phyloP scores from a whole-genome alignment of 2,888 invertebrate genomes.

The Poecilus cupreus region DNA sequence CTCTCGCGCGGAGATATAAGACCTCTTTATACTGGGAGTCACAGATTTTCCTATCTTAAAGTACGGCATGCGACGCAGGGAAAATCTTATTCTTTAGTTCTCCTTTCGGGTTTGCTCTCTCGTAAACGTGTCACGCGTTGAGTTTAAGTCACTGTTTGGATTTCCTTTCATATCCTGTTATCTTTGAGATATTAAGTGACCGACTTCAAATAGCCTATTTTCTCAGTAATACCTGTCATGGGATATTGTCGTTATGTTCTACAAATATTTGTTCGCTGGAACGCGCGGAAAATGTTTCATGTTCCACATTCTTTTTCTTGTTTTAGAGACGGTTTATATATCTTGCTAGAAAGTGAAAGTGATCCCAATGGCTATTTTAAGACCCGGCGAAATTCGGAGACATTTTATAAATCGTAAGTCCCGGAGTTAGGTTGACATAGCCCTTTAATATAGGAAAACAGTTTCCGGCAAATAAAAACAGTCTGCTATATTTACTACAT shows the following conservation, averaged over 20 bases:
- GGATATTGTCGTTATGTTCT: conserved; percentile 41
- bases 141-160: conserved; percentile 40
- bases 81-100: conserved; percentile 15
- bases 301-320: conserved; percentile 22
- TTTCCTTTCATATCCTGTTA: conserved; percentile 47
- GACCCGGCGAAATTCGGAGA: too few relatives aligned
- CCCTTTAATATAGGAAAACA: too few relatives aligned
- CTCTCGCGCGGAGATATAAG: conserved; percentile 16
- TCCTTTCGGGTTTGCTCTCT: conserved; percentile 3
- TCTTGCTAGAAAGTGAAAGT: not conserved
- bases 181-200: conserved; percentile 49
- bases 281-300: conserved; percentile 26
- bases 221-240: conserved; percentile 42
- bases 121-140: conserved; percentile 13
- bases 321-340: not conserved
- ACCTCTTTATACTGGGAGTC: conserved; percentile 42
- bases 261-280: conserved; percentile 25
- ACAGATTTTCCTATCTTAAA: conserved; percentile 47
- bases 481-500: too few relatives aligned
- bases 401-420: too few relatives aligned
- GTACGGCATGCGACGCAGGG: not conserved
- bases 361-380: not conserved
- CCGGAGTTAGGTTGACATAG: too few relatives aligned
- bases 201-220: conserved; percentile 31
- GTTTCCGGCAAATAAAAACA: too few relatives aligned